Evolutionary conservation across 2,888 invertebrate genomes (phyloP), one percentile per base, ranked within the genome.

Genomic region (Saturnia pavonia): DNA sequence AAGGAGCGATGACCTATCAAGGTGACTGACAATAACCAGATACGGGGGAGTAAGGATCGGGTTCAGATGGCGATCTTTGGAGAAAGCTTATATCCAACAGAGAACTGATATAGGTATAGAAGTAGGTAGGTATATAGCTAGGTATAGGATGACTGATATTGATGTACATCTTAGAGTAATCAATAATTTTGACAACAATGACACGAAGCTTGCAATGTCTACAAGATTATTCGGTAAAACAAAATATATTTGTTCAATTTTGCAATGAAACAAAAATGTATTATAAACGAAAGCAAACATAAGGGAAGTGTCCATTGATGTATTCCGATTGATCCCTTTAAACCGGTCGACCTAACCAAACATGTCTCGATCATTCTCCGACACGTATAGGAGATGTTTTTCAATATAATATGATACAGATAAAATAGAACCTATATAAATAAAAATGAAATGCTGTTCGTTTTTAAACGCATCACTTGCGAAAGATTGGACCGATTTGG

Each of bases 231-330:
- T 34, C 34, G 34, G 6, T 34, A 34, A 34, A 34, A 34, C 34
- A 6, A 34, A 34, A 6, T 34, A 34, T 9, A 40, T 22, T 40
- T 65, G 34, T n/a, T 22, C 34, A n/a, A 65, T 40, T 65, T 65
- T 40, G 19, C n/a, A 25, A n/a, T 40, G 40, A 65, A 65, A 65
- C 65, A 65, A 65, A 40, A 65, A 40, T 65, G 27, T 65, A n/a
- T 65, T 65, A 65, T 19, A 9, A 65, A 65, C 65, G n/a, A 65
- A 40, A 65, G 65, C 11, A 65, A 65, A 65, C 65, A 65, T 40
- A 40, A 65, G 65, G 65, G 40, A 65, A 40, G 65, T 65, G 40
- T 40, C 65, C 65, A 65, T 40, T 40, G 65, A 40, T 65, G 65
- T 40, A 40, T 40, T n/a, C 19, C 65, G 57, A 65, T 40, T 65